Base-by-base conservation (phyloP, 2,888 invertebrate species). In the Lasioglossum malachurum region DNA sequence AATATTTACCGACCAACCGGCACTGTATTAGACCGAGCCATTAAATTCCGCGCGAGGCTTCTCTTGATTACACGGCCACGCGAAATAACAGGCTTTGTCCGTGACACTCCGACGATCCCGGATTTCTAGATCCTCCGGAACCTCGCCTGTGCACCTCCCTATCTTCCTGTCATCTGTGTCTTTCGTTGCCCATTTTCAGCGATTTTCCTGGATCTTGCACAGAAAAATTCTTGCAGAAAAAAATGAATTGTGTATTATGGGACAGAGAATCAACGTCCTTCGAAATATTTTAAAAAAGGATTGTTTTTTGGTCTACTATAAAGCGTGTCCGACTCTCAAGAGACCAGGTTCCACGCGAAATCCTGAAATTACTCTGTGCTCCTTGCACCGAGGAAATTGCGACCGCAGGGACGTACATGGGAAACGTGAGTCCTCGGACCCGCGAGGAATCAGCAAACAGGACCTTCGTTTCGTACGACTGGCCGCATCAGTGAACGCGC, bases 1-100 rank as follows among this genome's bases (percentile, higher is more conserved):
- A 80, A 78, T 83, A 84, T 84, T 84, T 83, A 78, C 83, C 78
- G 49, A 69, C 69, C 41, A 5, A 49, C 35, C 19, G 31, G 46
- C 23, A 82, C 73, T 71, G 69, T 60, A 83, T 84, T 49, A 78
- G 31, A 49, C 53, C 69, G 46, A 67, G 35, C 67, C 31, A 60
- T 78, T 83, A 75, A 75, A 84, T 83, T 41, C 35, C 49, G 60
- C 14, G 16, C 53, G 16, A 57, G 31, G 27, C 35, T 75, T 31
- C 53, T n/a, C 44, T 10, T n/a, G 78, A 75, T 78, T 64, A 46
- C 77, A 14, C 57, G 77, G 8, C 49, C 8, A 16, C 38, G 14
- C 27, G 69, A 49, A 78, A 49, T 78, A 38, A 78, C 49, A 38
- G 64, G 31, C 31, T 64, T 64, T 31, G 64, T 64, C 64, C 64